These are phyloP conservation scores for Xiphophorus couchianus DNA, from an alignment of 2,113 vertebrate species.

Conservation along the genomic window DNA sequence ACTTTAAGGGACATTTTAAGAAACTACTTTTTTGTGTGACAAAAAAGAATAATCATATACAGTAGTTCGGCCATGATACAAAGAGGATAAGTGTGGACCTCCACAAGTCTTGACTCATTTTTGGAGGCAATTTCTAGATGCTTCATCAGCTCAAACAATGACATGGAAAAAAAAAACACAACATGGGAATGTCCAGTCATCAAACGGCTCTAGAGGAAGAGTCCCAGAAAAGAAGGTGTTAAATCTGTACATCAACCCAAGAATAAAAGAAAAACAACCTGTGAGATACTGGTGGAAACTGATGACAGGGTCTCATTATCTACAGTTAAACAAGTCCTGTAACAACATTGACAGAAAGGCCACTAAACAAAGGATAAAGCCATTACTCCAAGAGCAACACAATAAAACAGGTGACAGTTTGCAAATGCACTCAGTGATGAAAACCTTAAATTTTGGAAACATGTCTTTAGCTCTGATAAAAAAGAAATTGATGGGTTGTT, in stretches of 20 bases:
- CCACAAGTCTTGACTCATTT: neutral
- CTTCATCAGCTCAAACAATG: neutral
- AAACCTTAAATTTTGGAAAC: neutral
- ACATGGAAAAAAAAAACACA: neutral
- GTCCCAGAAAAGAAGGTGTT: neutral
- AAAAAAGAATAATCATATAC: no score
- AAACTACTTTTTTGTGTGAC: no score
- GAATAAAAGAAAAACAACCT: no score
- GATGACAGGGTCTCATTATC: neutral
- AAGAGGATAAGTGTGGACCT: no score
- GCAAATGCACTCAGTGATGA: neutral
- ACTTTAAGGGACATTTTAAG: no score
- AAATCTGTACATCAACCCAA: neutral
- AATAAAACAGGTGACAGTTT: neutral
- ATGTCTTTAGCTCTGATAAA: no score
- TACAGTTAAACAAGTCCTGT: neutral
- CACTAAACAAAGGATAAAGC: neutral
- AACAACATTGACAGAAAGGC: neutral
- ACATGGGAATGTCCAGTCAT: neutral
- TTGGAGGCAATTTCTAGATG: neutral
- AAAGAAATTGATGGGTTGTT: no score
- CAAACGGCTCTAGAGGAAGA: neutral
- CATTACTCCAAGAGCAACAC: neutral
- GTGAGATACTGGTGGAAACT: neutral
- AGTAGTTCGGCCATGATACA: no score